Percentiles rank a stretch among this genome's conserved stretches.
Evolutionary conservation across 2,888 invertebrate species (phyloP).

Genomic region (Amiota communis): DNA sequence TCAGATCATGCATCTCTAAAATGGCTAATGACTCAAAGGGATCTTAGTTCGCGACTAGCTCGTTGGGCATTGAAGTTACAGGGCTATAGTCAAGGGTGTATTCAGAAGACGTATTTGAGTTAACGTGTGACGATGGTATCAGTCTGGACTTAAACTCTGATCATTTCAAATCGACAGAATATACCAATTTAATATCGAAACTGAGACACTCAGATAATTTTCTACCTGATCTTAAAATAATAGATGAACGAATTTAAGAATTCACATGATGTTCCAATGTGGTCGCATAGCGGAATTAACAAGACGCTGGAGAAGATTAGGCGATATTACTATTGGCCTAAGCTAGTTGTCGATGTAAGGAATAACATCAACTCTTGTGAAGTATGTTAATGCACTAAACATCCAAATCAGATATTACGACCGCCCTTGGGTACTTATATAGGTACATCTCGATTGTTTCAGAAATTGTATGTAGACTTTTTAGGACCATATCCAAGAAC

Average conservation of each 20-base stretch:
- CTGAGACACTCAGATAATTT: too few relatives aligned
- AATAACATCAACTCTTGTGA: too few relatives aligned
- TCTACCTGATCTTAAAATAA: too few relatives aligned
- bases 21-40: constrained; percentile 53
- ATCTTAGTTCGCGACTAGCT: constrained; percentile 51
- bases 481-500: constrained; percentile 32
- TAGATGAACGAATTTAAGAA: too few relatives aligned
- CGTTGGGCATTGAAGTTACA: too few relatives aligned
- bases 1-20: constrained; percentile 53
- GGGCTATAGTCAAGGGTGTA: too few relatives aligned
- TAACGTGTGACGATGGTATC: neutral
- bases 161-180: too few relatives aligned
- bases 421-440: neutral
- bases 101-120: too few relatives aligned
- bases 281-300: constrained; percentile 25
- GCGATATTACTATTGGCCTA: constrained; percentile 12
- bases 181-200: too few relatives aligned
- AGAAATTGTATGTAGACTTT: constrained; percentile 29
- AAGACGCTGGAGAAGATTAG: constrained; percentile 9
- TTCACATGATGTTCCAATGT: too few relatives aligned
- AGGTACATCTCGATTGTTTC: neutral
- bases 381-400: constrained; percentile 1
- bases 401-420: too few relatives aligned
- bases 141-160: neutral
- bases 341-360: too few relatives aligned